Conservation (phyloP, 2,888 invertebrate genomes). For the Melanotus villosus region DNA sequence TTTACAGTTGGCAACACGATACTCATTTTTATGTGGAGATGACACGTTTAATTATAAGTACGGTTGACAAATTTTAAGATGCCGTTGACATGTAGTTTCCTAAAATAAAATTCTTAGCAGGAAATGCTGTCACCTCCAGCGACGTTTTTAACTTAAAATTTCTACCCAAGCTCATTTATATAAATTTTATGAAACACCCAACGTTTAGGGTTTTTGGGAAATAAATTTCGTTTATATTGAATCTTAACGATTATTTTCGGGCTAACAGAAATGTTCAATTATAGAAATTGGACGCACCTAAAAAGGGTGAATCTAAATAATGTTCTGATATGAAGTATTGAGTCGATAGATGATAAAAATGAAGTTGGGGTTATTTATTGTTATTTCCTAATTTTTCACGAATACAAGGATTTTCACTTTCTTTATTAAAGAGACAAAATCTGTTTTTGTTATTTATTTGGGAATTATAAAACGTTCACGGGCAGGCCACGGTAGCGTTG, state of each 20-base stretch:
- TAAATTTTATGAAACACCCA: background rate
- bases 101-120: constrained; percentile 16
- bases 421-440: too few species aligned
- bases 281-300: constrained; percentile 5
- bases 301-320: too few species aligned
- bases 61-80: constrained; percentile 59
- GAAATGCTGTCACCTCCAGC: background rate
- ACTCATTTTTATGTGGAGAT: constrained; percentile 26
- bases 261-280: background rate
- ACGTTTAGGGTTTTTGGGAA: background rate
- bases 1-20: background rate
- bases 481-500: too few species aligned
- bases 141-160: background rate
- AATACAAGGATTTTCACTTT: too few species aligned
- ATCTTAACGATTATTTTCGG: background rate
- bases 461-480: too few species aligned
- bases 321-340: too few species aligned
- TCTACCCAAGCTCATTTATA: background rate
- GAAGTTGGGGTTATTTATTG: too few species aligned
- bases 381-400: too few species aligned
- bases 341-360: too few species aligned
- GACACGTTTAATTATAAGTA: constrained; percentile 46
- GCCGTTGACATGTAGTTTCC: constrained; percentile 59
- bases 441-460: too few species aligned
- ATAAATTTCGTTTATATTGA: background rate